These are phyloP conservation scores for Zoanthus sociatus DNA, from an alignment of 92 coral and sea anemone genomes.

Conservation along the genomic window DNA sequence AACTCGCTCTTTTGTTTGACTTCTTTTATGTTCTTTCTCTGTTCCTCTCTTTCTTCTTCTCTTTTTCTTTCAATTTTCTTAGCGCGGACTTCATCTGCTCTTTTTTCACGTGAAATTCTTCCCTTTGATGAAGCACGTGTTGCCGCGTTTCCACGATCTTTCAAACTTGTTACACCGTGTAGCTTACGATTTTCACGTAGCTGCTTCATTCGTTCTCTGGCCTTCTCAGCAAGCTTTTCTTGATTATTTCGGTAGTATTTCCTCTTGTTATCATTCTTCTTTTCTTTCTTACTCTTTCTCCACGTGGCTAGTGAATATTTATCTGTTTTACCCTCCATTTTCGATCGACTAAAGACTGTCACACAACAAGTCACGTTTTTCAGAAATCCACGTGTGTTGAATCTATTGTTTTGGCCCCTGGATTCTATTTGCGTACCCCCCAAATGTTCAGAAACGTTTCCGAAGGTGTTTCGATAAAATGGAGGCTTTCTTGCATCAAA, in stretches of 20 bases:
- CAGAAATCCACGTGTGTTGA: conserved; percentile 10
- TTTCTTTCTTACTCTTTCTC: conserved; percentile 43
- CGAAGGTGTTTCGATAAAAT: conserved; percentile 1
- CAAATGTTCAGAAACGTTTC: not conserved
- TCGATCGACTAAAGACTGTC: conserved; percentile 4
- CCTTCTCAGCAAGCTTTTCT: conserved; percentile 57
- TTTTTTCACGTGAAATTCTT: conserved; percentile 9
- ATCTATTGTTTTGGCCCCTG: conserved; percentile 30
- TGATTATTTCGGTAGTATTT: conserved; percentile 45
- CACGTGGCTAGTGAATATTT: conserved; percentile 31
- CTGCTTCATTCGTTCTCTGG: conserved; percentile 45
- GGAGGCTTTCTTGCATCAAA: conserved; percentile 6
- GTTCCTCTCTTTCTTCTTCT: conserved; percentile 45
- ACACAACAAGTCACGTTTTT: conserved; percentile 37
- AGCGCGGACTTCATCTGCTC: conserved; percentile 5
- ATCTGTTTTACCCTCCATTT: conserved; percentile 40
- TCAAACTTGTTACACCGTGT: conserved; percentile 15
- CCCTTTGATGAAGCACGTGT: conserved; percentile 39
- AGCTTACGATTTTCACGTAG: conserved; percentile 33
- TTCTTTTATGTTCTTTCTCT: conserved; percentile 40
- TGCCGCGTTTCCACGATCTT: conserved; percentile 14
- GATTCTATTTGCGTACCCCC: conserved; percentile 6
- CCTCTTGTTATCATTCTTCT: conserved; percentile 45
- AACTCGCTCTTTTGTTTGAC: conserved; percentile 34
- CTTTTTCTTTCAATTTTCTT: conserved; percentile 35